Conservation (phyloP, 2,113 vertebrate species). For the Psilopogon haemacephalus region DNA sequence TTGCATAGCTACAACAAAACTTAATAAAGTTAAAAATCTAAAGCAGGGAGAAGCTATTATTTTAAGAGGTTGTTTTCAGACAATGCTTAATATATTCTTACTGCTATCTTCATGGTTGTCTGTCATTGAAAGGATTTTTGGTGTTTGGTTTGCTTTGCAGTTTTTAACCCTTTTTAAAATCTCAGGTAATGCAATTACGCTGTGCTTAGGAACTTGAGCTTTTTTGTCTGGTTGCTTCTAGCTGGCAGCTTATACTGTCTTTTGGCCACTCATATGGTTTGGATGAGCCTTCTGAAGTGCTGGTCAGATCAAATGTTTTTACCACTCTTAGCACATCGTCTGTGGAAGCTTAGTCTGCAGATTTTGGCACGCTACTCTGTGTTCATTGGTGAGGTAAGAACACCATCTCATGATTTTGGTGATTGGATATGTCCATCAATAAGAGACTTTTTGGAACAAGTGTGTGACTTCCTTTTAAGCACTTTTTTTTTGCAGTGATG, state of each 20-base stretch:
- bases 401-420: not conserved
- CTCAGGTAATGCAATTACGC: not conserved
- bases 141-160: not conserved
- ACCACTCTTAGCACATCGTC: slow-evolving; percentile 83
- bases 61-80: not conserved
- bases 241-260: slow-evolving; percentile 85
- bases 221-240: slow-evolving; percentile 30
- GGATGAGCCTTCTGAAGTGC: slow-evolving; percentile 84
- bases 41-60: not conserved
- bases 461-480: not conserved
- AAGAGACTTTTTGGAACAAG: not conserved
- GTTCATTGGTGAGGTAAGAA: slow-evolving; percentile 87
- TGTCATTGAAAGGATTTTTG: not conserved
- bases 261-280: slow-evolving; percentile 85
- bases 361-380: slow-evolving; percentile 86
- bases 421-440: not conserved
- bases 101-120: not conserved
- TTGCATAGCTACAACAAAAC: not conserved
- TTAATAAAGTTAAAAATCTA: not conserved
- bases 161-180: too few relatives aligned
- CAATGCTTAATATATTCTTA: not conserved
- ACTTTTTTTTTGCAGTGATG: not conserved
- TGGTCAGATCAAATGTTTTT: slow-evolving; percentile 92
- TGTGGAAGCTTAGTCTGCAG: slow-evolving; percentile 94
- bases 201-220: not conserved